A percentile compares a stretch with the other conserved stretches of the same genome.
Conservation (phyloP, 2,797 vertebrate species). For the Numenius phaeopus region DNA sequence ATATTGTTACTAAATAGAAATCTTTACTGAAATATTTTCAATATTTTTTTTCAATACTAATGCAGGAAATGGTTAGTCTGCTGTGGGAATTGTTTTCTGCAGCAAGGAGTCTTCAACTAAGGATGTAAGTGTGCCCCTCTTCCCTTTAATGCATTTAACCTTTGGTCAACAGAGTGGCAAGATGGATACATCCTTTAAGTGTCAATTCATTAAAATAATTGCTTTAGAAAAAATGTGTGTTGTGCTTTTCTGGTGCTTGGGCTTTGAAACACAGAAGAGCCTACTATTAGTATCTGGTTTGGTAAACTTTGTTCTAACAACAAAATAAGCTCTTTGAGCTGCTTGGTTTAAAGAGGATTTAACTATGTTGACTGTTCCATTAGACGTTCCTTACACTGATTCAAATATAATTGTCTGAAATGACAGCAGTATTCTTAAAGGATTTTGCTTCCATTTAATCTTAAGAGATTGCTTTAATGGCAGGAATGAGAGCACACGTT, state of each 20-base stretch:
- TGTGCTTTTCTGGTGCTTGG: neutral
- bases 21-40: conserved; percentile 12
- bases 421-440: neutral
- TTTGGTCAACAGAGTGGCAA: neutral
- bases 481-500: neutral
- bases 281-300: neutral
- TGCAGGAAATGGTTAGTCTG: neutral
- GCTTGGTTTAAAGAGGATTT: neutral
- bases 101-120: neutral
- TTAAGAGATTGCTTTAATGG: neutral
- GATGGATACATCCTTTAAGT: neutral
- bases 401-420: neutral
- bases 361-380: neutral
- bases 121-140: neutral
- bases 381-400: neutral
- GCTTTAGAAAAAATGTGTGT: neutral
- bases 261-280: neutral
- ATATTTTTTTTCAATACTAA: conserved; percentile 40
- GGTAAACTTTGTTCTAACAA: neutral
- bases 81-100: neutral
- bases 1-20: conserved; percentile 26
- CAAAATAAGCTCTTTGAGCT: neutral
- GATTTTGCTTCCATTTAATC: neutral
- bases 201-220: conserved; percentile 17
- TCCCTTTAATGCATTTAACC: neutral